Conservation (phyloP, 2,113 vertebrate genomes). For the Acrocephalus kingi region DNA sequence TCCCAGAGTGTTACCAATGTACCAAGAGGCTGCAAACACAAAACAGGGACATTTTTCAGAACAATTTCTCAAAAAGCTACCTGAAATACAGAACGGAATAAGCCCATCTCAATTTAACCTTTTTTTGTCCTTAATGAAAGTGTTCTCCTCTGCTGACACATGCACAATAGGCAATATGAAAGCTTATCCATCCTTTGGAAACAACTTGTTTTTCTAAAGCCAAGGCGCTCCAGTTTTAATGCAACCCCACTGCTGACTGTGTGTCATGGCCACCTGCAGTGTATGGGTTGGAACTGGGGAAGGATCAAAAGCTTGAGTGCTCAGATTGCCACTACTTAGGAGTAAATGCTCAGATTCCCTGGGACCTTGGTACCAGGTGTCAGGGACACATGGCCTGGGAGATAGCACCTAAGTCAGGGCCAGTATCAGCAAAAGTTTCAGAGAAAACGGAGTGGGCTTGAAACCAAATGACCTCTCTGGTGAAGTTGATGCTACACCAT, state of each 20-base stretch:
- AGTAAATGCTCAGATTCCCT: neutral
- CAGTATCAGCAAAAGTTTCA: neutral
- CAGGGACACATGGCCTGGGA: neutral
- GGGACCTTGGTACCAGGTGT: neutral
- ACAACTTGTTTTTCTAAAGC: neutral
- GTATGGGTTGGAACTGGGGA: neutral
- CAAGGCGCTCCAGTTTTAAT: neutral
- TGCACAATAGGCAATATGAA: neutral
- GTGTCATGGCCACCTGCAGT: neutral
- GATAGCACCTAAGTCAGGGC: neutral
- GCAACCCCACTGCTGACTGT: neutral
- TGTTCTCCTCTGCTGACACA: neutral
- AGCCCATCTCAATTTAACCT: neutral
- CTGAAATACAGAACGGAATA: neutral
- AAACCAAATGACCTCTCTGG: neutral
- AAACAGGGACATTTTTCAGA: neutral
- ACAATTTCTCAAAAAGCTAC: neutral
- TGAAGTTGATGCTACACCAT: neutral
- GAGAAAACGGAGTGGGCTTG: neutral
- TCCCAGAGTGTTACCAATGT: neutral
- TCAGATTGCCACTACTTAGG: neutral
- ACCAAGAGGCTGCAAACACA: conserved; percentile 16
- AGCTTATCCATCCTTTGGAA: neutral
- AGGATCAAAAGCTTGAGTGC: neutral
- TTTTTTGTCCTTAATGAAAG: neutral